Conservation (phyloP, 1,140 invertebrate species). For the Centruroides sculpturatus region DNA sequence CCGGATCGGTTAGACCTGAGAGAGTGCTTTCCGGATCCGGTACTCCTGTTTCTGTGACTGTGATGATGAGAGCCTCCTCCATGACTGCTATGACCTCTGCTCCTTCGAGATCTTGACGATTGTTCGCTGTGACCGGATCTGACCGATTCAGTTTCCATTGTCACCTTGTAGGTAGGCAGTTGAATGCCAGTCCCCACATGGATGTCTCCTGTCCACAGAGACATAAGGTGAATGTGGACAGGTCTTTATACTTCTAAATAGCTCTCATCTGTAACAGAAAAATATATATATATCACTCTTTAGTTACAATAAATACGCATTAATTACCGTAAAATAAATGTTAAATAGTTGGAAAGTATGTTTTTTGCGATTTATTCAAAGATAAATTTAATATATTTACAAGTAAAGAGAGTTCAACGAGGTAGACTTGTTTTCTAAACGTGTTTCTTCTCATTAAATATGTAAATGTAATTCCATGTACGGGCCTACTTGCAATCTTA, state of each 20-base stretch:
- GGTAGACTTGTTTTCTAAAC: no score
- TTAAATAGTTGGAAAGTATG: no score
- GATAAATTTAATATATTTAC: no score
- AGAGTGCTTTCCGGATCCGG: slow-evolving; percentile 5
- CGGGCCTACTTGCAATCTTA: no score
- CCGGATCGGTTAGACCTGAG: slow-evolving; percentile 24
- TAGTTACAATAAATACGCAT: no score
- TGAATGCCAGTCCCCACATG: slow-evolving; percentile 12
- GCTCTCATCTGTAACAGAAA: background rate
- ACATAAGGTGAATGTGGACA: slow-evolving; percentile 3
- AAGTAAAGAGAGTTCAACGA: no score
- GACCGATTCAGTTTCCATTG: slow-evolving; percentile 19
- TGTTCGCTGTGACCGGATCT: slow-evolving; percentile 18
- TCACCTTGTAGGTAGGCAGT: slow-evolving; percentile 11
- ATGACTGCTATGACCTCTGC: slow-evolving; percentile 13
- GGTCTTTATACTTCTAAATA: background rate
- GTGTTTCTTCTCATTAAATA: no score
- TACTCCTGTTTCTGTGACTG: slow-evolving; percentile 1
- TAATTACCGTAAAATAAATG: no score
- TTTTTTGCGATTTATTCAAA: no score
- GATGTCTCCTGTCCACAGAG: slow-evolving; percentile 14
- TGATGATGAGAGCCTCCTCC: slow-evolving; percentile 9
- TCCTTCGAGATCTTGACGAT: slow-evolving; percentile 13
- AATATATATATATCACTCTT: background rate
- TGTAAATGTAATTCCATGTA: no score